These are phyloP conservation scores for Budorcas taxicolor DNA, from an alignment of 2,113 vertebrate genomes.

Conservation along the genomic window DNA sequence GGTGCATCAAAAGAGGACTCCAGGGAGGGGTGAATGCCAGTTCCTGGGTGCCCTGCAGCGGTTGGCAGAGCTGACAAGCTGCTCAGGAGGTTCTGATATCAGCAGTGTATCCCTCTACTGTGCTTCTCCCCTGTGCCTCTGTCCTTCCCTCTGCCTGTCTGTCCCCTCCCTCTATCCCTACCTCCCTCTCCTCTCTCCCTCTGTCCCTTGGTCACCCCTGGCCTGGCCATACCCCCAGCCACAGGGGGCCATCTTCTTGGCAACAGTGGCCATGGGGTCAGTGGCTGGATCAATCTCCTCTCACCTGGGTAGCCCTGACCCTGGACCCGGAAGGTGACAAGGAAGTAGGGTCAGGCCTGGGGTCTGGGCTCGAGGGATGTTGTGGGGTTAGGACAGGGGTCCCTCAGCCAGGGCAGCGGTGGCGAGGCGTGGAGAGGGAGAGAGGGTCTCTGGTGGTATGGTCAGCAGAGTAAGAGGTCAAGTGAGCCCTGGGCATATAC, in stretches of 20 bases:
- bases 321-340: neutral
- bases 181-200: neutral
- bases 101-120: neutral
- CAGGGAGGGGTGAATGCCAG: too few relatives aligned
- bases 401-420: neutral
- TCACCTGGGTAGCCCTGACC: neutral
- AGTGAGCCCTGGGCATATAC: neutral
- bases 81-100: neutral
- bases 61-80: neutral
- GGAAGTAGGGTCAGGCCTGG: slow-evolving; percentile 11
- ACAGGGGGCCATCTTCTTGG: slow-evolving; percentile 26
- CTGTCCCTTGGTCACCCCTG: neutral
- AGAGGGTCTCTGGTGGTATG: neutral
- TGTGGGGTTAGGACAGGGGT: neutral
- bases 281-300: neutral
- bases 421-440: rapidly evolving
- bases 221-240: neutral
- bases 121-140: neutral
- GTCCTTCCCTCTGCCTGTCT: neutral
- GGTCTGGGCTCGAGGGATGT: neutral
- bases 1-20: neutral
- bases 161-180: neutral
- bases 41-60: neutral
- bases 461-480: neutral
- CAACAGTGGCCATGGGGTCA: neutral